Evolutionary conservation across 2,888 invertebrate genomes (phyloP), one percentile per base, ranked within the genome.

Genomic region (Xestobium rufovillosum): DNA sequence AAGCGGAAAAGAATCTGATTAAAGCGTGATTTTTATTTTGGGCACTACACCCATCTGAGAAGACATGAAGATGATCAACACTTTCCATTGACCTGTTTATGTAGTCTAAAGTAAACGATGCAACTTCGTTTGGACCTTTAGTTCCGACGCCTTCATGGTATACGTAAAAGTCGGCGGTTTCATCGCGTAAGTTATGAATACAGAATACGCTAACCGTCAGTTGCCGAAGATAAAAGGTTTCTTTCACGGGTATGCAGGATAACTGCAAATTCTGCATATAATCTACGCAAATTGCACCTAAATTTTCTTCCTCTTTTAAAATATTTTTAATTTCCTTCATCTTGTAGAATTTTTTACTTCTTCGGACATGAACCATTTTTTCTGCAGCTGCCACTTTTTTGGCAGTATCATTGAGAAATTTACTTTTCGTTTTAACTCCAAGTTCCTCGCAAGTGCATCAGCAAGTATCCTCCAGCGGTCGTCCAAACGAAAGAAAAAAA

Each of bases 381-480:
- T 48, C 51, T 53, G 51, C 46, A 28, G 45, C 41, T 42, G 26
- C 55, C 53, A 56, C 56, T 56, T 50, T 55, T 51, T 53, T 47
- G 34, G 42, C 43, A 41, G 44, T 36, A 30, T 44, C 34, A 43
- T 48, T 47, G 27, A 43, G 29, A 14, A 26, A 29, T 12, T 19
- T 29, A 12, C 25, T 26, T 35, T 45, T 49, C 14, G 46, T 39
- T 43, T 46, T 41, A 26, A 35, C 17, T 17, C 25, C 14, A 16
- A 39, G 35, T 19, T 36, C 37, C 31, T 48, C 44, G 37, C 48
- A 47, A 16, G 29, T 42, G 12, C n/a, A n/a, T n/a, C 32, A 36
- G 29, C 42, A 47, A 10, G 36, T 36, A 32, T 44, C 43, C 4
- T 40, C 43, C 29, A 44, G 46, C 14, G 42, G 39, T 19, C 41